Evolutionary conservation across 1,140 invertebrate genomes (phyloP).

Genomic region (Formica selysi): DNA sequence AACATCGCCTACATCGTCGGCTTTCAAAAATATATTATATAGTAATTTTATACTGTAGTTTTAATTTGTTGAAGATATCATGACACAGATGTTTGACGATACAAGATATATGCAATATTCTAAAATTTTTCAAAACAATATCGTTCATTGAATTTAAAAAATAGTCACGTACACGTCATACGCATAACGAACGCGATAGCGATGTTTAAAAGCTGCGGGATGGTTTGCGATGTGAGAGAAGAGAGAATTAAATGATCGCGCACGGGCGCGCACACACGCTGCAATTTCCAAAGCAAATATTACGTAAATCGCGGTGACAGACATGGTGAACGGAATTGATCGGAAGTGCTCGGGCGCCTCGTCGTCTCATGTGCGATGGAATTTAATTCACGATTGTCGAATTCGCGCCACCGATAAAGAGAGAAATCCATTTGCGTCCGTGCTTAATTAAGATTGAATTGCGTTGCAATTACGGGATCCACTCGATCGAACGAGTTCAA

Average conservation of each 20-base stretch:
- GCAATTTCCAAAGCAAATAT: conserved; percentile 66
- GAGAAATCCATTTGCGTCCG: conserved; percentile 56
- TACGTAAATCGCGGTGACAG: conserved; percentile 26
- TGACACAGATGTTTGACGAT: background rate
- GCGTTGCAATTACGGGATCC: conserved; percentile 52
- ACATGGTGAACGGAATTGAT: conserved; percentile 49
- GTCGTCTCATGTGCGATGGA: background rate
- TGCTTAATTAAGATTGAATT: conserved; percentile 76
- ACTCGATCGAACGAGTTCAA: conserved; percentile 14
- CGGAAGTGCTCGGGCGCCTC: conserved; percentile 26
- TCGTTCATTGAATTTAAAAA: background rate
- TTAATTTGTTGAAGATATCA: background rate
- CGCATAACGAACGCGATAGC: conserved; percentile 39
- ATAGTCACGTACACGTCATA: conserved; percentile 42
- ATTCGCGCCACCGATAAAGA: conserved; percentile 57
- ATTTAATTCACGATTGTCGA: conserved; percentile 55
- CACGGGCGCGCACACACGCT: background rate
- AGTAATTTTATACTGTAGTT: too few species aligned
- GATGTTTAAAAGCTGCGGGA: conserved; percentile 24
- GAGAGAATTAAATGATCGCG: conserved; percentile 65
- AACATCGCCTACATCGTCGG: too few species aligned
- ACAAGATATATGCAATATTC: background rate
- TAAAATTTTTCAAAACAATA: background rate
- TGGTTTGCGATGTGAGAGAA: conserved; percentile 1
- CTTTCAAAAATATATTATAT: too few species aligned